phyloP scores from a whole-genome alignment of 2,888 invertebrate species.

The Acrocyrtus sp. region DNA sequence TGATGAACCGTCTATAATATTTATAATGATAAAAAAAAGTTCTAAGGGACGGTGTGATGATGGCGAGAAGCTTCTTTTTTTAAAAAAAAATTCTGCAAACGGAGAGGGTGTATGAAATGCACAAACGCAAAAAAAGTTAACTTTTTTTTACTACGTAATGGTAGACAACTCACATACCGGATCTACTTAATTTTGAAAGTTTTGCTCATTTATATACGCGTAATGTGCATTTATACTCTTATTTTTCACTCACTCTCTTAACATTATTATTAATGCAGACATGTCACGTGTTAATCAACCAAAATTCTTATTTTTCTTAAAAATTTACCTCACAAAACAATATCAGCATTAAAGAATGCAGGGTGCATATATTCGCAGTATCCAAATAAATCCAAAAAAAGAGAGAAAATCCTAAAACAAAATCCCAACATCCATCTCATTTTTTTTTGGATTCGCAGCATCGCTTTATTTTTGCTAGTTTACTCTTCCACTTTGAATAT shows the following conservation, averaged over 20 bases:
- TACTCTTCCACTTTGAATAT: too few relatives aligned
- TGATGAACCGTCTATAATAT: neutral
- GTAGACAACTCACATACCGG: constrained; percentile 9
- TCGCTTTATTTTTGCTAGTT: too few relatives aligned
- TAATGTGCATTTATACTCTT: neutral
- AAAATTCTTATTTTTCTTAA: constrained; percentile 30
- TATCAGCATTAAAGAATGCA: too few relatives aligned
- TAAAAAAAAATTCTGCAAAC: neutral
- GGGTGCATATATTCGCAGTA: too few relatives aligned
- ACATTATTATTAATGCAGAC: constrained; percentile 7
- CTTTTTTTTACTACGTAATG: neutral
- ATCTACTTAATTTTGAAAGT: constrained; percentile 29
- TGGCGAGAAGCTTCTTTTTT: neutral
- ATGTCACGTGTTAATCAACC: constrained; percentile 52
- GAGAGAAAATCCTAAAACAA: too few relatives aligned
- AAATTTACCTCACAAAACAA: constrained; percentile 19
- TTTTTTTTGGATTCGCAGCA: too few relatives aligned
- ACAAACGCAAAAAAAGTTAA: too few relatives aligned
- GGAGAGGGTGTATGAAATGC: too few relatives aligned
- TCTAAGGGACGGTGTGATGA: too few relatives aligned
- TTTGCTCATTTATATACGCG: neutral
- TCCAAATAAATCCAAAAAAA: too few relatives aligned
- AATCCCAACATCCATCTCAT: too few relatives aligned
- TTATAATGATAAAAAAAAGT: neutral
- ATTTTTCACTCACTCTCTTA: neutral